Base-by-base conservation (phyloP, 2,113 vertebrate species). In the Cercopithecus mona region DNA sequence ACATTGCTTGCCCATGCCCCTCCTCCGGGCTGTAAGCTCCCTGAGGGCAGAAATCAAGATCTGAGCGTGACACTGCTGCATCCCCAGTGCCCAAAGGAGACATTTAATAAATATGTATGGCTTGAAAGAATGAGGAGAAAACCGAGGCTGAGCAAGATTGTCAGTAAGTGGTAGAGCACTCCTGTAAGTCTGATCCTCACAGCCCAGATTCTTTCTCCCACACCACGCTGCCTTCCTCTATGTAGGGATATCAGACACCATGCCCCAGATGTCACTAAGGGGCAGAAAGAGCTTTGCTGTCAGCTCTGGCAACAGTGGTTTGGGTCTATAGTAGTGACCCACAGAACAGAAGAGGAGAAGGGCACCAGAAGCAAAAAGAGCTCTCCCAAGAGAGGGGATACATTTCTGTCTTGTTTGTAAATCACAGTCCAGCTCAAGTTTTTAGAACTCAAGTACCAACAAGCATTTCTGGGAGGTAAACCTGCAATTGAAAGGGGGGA, bases 381-480 rank as follows among this genome's bases (percentile, higher is more conserved):
- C 30, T 90, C 88, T 66, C 66, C 55, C 40, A 48, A 43, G 22
- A 52, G 16, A 78, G 38, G 20, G 3, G 22, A 8, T 27, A 4
- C 35, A 52, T 61, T 68, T 66, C 59, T 2, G 0, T 59, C 50
- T 6, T 23, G 61, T 80, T 72, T 80, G 27, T 61, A 84, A 59
- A 52, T 78, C 89, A 61, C 79, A 76, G 73, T 70, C 80, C 79
- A 72, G 27, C 87, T 87, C 68, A 59, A 59, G 35, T 35, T 57
- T 91, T 92, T 68, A 90, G 50, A 57, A 48, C 50, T 82, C 45
- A 72, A 70, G 27, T 68, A 78, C 75, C 35, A 50, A 38, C 84
- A 61, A 83, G 40, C 61, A 23, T 94, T 96, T 96, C 84, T 70
- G 50, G 72, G 35, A 84, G 59, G 75, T 50, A 75, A 64, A 57